Base-by-base conservation (phyloP, 2,113 vertebrate species). In the Seriola aureovittata region DNA sequence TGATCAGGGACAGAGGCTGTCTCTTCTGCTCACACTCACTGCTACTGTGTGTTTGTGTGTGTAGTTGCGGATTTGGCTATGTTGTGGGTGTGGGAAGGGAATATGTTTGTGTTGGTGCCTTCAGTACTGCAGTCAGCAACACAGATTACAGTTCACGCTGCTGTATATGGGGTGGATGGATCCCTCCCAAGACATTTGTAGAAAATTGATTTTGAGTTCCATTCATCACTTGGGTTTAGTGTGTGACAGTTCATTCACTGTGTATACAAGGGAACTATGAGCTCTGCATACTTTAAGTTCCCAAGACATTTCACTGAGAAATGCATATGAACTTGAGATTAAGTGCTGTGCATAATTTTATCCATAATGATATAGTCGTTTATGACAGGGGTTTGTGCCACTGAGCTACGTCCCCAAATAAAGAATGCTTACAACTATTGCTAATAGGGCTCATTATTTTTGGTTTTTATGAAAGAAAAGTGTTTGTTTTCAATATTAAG, bases 1-100 rank as follows among this genome's bases (percentile, higher is more conserved):
- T 94, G 93, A 95, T 93, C 92, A 90, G 92, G 93, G 92, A 92
- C 81, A 52, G 64, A 69, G 89, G 68, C 52, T 87, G 88, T 85
- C 86, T 84, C 87, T 85, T 90, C 77, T 75, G 81, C 86, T 91
- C 82, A 77, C 69, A 17, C 82, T 91, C 87, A 82, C 65, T 81
- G 84, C 42, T 57, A 13, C 58, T 32, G 71, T 52, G 79, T 64
- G 75, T 57, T 21, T 85, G 69, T 69, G 69, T 74, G 80, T 64
- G 75, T 52, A 44, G 67, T 44, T 87, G 81, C 36, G 83, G 65
- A 72, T 81, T 73, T 83, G 84, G 78, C 63, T 72, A 29, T 71
- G 82, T 82, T 79, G 82, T 82, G 78, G n/a, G 59, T 88, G 82
- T 87, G 77, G 86, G 84, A 83, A 74, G 71, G 62, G 75, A 84